These are phyloP conservation scores for Dolichomitus sp. DNA, from an alignment of 2,888 invertebrate genomes.

Conservation along the genomic window DNA sequence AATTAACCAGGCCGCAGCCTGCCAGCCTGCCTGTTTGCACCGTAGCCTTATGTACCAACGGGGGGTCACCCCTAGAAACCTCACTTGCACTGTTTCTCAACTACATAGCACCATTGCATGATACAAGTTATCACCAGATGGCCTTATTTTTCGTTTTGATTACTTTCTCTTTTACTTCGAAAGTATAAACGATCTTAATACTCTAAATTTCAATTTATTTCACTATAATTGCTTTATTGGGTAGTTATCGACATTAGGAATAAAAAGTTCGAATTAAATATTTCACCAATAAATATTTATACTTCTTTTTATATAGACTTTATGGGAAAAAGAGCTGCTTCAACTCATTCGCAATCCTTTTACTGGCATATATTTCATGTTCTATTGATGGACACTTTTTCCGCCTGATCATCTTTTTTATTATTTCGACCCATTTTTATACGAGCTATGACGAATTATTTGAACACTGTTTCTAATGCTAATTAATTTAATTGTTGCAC, in stretches of 20 bases:
- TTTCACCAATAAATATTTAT: too few relatives aligned
- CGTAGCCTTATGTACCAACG: slow-evolving; percentile 81
- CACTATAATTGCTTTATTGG: too few relatives aligned
- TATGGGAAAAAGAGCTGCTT: too few relatives aligned
- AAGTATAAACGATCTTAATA: not conserved
- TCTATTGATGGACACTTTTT: not conserved
- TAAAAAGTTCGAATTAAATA: too few relatives aligned
- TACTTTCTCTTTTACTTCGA: not conserved
- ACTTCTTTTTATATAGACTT: not conserved
- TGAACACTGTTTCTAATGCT: too few relatives aligned
- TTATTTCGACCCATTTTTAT: too few relatives aligned
- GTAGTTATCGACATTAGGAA: not conserved
- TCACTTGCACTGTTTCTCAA: slow-evolving; percentile 60
- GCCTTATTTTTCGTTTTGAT: slow-evolving; percentile 17
- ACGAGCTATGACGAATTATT: too few relatives aligned
- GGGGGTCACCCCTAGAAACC: slow-evolving; percentile 53
- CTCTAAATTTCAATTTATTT: not conserved
- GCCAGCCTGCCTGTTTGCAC: slow-evolving; percentile 79
- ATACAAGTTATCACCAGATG: slow-evolving; percentile 36
- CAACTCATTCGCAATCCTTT: too few relatives aligned
- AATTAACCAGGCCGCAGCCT: slow-evolving; percentile 83
- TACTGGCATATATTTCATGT: not conserved
- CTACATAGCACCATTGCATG: slow-evolving; percentile 38
- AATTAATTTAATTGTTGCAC: too few relatives aligned
- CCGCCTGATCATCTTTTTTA: too few relatives aligned